A percentile compares a stretch with the other conserved stretches of the same genome.
Conservation (phyloP, 2,888 invertebrate genomes). For the Nephrocerus scutellatus region DNA sequence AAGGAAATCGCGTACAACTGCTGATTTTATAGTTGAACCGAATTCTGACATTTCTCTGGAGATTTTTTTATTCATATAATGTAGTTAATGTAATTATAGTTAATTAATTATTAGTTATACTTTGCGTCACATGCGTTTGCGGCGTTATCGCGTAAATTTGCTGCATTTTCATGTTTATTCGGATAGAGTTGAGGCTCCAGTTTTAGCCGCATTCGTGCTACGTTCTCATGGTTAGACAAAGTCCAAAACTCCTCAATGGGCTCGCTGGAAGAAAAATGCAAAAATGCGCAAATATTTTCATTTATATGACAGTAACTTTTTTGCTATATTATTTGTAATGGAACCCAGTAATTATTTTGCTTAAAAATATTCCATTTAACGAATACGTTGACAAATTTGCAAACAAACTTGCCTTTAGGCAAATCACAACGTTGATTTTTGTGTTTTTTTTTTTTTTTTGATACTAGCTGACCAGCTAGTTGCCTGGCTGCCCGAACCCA, state of each 20-base stretch:
- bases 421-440: too few species aligned
- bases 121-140: slow-evolving; percentile 41
- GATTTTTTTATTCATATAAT: neutral
- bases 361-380: too few species aligned
- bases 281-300: neutral
- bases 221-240: slow-evolving; percentile 56
- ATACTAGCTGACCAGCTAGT: too few species aligned
- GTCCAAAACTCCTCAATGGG: slow-evolving; percentile 52
- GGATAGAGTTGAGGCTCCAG: slow-evolving; percentile 53
- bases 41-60: slow-evolving; percentile 44
- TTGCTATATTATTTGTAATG: too few species aligned
- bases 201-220: slow-evolving; percentile 57
- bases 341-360: too few species aligned
- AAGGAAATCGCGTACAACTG: slow-evolving; percentile 46
- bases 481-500: too few species aligned
- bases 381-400: too few species aligned
- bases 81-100: neutral
- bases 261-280: slow-evolving; percentile 36
- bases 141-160: slow-evolving; percentile 55
- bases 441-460: too few species aligned
- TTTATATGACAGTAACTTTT: too few species aligned
- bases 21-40: slow-evolving; percentile 47
- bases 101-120: slow-evolving; percentile 26
- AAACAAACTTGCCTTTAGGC: too few species aligned
- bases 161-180: slow-evolving; percentile 54